phyloP scores from a whole-genome alignment of 2,888 invertebrate species.

The Polietes domitor region DNA sequence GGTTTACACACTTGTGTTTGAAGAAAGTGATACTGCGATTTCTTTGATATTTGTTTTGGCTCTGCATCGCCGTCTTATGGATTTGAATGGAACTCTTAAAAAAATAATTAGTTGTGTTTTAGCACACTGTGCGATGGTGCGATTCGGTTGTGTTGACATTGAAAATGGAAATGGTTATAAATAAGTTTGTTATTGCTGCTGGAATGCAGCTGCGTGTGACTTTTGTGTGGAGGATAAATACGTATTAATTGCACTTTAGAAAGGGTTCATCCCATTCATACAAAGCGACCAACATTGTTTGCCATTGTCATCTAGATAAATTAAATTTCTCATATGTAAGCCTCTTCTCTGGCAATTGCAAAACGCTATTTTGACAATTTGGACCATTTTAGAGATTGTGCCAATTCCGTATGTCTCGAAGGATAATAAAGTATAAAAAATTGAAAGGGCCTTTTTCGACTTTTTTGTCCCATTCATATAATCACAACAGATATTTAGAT shows the following conservation, averaged over 20 bases:
- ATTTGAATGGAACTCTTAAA: slow-evolving; percentile 29
- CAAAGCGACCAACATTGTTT: slow-evolving; percentile 7
- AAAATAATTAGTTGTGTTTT: slow-evolving; percentile 49
- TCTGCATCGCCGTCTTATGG: neutral
- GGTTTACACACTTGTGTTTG: slow-evolving; percentile 60
- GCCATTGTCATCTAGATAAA: slow-evolving; percentile 17
- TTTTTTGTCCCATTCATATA: no score
- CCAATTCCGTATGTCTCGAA: no score
- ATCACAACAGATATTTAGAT: no score
- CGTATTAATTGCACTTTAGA: slow-evolving; percentile 48
- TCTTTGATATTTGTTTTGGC: neutral
- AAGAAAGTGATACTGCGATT: slow-evolving; percentile 59
- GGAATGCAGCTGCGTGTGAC: slow-evolving; percentile 50
- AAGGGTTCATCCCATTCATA: slow-evolving; percentile 51
- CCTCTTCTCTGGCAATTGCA: neutral
- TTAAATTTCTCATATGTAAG: slow-evolving; percentile 28
- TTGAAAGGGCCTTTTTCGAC: no score
- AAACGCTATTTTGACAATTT: neutral
- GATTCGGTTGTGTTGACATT: slow-evolving; percentile 46
- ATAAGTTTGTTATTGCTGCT: slow-evolving; percentile 5
- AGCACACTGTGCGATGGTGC: neutral
- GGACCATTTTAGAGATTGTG: no score
- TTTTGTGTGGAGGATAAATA: slow-evolving; percentile 1
- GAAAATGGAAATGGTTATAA: neutral
- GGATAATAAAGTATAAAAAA: no score